phyloP scores from a whole-genome alignment of 2,797 vertebrate species.

The Poeciliopsis gracilis region DNA sequence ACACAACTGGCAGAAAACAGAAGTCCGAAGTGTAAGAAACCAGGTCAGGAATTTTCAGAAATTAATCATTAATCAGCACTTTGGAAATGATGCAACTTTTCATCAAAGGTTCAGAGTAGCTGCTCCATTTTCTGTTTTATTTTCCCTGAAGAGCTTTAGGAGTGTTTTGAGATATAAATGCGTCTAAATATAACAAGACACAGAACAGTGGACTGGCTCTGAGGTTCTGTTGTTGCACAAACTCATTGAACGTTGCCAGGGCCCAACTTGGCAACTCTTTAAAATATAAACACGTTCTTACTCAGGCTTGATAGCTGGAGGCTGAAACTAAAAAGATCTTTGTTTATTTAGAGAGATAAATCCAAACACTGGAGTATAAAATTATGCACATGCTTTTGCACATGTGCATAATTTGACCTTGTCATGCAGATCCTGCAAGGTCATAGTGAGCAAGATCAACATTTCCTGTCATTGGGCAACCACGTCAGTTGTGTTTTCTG shows the following conservation, averaged over 20 bases:
- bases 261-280: slow-evolving; percentile 10
- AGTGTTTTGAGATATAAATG: neutral
- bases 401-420: neutral
- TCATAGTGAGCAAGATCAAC: neutral
- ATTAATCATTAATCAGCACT: neutral
- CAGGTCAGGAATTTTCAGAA: neutral
- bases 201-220: neutral
- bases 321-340: no score
- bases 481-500: neutral
- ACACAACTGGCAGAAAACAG: neutral
- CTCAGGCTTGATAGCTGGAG: neutral
- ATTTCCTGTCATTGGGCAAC: neutral
- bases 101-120: neutral
- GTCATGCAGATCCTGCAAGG: neutral
- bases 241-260: slow-evolving; percentile 2
- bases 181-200: neutral
- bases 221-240: neutral
- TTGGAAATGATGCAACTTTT: neutral
- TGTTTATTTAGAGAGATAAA: neutral
- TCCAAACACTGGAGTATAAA: neutral
- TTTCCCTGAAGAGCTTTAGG: neutral
- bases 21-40: neutral
- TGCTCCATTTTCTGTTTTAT: neutral
- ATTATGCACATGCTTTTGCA: neutral
- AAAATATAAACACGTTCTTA: slow-evolving; percentile 17